phyloP scores from a whole-genome alignment of 2,113 vertebrate species.

The Clarias gariepinus region DNA sequence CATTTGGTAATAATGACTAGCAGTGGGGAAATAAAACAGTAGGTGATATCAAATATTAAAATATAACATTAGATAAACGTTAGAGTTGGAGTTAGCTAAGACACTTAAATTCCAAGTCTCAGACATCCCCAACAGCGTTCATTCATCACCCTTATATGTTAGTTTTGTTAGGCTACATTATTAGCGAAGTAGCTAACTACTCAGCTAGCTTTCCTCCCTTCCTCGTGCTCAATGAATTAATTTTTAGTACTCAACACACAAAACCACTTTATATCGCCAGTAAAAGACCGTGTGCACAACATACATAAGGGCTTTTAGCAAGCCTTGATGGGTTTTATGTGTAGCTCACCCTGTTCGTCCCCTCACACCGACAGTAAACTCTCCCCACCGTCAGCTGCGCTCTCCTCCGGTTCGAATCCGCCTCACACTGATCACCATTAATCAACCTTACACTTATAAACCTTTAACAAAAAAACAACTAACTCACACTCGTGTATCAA shows the following conservation, averaged over 20 bases:
- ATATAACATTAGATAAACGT: too few relatives aligned
- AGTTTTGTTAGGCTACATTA: background rate
- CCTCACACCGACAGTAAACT: background rate
- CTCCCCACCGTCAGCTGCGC: background rate
- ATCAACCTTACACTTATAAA: too few relatives aligned
- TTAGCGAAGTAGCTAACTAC: background rate
- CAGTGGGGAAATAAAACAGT: background rate
- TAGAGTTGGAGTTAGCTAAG: too few relatives aligned
- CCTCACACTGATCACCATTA: background rate
- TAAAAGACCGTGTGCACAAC: background rate
- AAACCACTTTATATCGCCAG: accelerated
- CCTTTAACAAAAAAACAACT: background rate
- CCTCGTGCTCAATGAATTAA: too few relatives aligned
- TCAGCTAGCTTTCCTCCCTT: background rate
- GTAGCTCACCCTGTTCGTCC: constrained; percentile 46
- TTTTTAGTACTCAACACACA: background rate
- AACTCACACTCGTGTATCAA: too few relatives aligned
- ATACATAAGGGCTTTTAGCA: constrained; percentile 28
- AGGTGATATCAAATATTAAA: background rate
- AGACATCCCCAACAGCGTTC: background rate
- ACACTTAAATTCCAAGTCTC: too few relatives aligned
- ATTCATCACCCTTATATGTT: background rate
- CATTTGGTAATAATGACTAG: background rate
- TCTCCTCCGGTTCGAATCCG: constrained; percentile 44
- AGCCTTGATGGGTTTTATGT: background rate